A percentile compares a stretch with the other conserved stretches of the same genome.
Conservation (phyloP, 2,888 invertebrate genomes). For the Drosophila tanythrix region DNA sequence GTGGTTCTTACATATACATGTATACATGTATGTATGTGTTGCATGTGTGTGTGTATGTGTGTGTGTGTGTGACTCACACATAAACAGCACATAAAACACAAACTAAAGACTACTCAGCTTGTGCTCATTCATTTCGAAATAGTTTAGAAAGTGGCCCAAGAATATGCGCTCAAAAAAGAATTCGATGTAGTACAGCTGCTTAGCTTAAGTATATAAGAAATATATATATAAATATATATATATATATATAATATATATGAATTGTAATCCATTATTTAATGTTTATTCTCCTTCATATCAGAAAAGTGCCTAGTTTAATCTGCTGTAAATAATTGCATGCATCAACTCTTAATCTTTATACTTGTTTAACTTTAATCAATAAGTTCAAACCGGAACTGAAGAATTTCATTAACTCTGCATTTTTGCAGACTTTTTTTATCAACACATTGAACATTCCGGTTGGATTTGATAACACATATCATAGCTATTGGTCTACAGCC, state of each 20-base stretch:
- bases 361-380: slow-evolving; percentile 1
- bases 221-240: too few species aligned
- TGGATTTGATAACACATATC: slow-evolving; percentile 12
- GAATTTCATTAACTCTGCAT: neutral
- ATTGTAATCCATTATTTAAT: neutral
- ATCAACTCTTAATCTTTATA: slow-evolving; percentile 8
- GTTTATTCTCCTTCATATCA: neutral
- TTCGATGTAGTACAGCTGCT: neutral
- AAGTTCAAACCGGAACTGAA: slow-evolving; percentile 10
- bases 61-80: slow-evolving; percentile 46
- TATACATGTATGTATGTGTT: slow-evolving; percentile 1
- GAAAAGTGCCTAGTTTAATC: neutral
- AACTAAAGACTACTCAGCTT: slow-evolving; percentile 15
- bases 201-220: too few species aligned
- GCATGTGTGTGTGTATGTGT: neutral
- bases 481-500: neutral
- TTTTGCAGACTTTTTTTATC: neutral
- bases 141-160: slow-evolving; percentile 45
- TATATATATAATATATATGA: too few species aligned
- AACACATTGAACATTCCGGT: neutral
- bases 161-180: slow-evolving; percentile 4
- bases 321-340: neutral
- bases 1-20: slow-evolving; percentile 6
- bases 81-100: slow-evolving; percentile 69
- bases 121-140: slow-evolving; percentile 33